Evolutionary conservation across 1,140 invertebrate species (phyloP).

Genomic region (Leptopilina boulardi): DNA sequence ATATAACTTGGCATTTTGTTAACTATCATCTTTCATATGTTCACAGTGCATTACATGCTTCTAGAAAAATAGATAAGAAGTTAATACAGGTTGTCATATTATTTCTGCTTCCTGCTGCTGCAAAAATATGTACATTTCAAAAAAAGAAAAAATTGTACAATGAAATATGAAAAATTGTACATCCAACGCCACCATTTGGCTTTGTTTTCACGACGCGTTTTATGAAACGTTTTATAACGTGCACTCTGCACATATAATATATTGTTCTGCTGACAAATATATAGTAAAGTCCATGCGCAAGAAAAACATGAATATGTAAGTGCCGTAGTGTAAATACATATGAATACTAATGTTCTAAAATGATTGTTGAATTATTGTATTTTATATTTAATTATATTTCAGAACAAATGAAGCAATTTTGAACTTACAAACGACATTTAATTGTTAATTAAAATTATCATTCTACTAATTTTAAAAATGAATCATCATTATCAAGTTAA

Average conservation of each 20-base stretch:
- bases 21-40: neutral
- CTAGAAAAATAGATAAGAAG: neutral
- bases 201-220: neutral
- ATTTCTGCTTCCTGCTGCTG: neutral
- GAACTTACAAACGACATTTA: too few species aligned
- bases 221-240: conserved; percentile 18
- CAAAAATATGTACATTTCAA: neutral
- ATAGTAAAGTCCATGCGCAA: neutral
- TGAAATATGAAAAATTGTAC: conserved; percentile 20
- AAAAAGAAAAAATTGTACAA: neutral
- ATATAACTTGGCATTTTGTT: neutral
- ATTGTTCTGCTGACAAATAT: conserved; percentile 1
- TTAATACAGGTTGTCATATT: neutral
- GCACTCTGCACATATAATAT: conserved; percentile 18
- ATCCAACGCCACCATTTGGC: neutral
- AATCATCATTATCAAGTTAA: too few species aligned
- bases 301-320: neutral
- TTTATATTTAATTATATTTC: neutral
- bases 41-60: neutral
- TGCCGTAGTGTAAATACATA: neutral
- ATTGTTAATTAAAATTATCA: too few species aligned
- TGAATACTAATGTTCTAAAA: neutral
- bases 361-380: neutral
- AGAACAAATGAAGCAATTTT: too few species aligned
- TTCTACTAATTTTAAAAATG: too few species aligned